A percentile compares a stretch with the other conserved stretches of the same genome.
phyloP scores from a whole-genome alignment of 2,888 invertebrate genomes.

The Erannis defoliaria region DNA sequence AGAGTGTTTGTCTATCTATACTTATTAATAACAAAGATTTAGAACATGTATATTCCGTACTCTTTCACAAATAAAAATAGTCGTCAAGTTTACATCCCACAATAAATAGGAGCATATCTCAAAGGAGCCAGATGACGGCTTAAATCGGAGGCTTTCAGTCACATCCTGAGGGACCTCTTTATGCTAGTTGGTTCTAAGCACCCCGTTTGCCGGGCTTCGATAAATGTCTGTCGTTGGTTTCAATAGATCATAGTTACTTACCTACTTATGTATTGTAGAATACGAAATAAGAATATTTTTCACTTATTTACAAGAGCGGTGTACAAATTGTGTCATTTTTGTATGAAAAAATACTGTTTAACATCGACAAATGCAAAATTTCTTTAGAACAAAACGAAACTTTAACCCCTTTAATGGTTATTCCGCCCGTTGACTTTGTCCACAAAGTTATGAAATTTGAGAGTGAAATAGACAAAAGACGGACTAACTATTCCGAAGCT shows the following conservation, averaged over 20 bases:
- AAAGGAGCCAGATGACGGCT: constrained; percentile 49
- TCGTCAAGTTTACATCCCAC: constrained; percentile 58
- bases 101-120: constrained; percentile 60
- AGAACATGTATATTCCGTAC: background rate
- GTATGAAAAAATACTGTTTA: background rate
- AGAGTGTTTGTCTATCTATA: too few relatives aligned
- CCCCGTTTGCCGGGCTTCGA: constrained; percentile 43
- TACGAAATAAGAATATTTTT: constrained; percentile 25
- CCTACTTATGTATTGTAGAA: constrained; percentile 8
- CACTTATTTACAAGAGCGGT: constrained; percentile 36
- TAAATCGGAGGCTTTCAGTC: constrained; percentile 59
- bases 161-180: constrained; percentile 46
- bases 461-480: too few relatives aligned
- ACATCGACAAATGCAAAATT: background rate
- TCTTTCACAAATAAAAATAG: constrained; percentile 44
- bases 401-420: too few relatives aligned
- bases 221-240: constrained; percentile 44
- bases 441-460: too few relatives aligned
- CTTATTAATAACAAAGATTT: background rate
- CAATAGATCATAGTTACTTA: constrained; percentile 27
- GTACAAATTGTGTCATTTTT: constrained; percentile 1
- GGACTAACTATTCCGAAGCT: too few relatives aligned
- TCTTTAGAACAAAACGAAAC: too few relatives aligned
- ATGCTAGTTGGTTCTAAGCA: constrained; percentile 41
- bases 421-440: too few relatives aligned